Evolutionary conservation across 2,113 vertebrate genomes (phyloP).

Genomic region (Tympanuchus pallidicinctus): DNA sequence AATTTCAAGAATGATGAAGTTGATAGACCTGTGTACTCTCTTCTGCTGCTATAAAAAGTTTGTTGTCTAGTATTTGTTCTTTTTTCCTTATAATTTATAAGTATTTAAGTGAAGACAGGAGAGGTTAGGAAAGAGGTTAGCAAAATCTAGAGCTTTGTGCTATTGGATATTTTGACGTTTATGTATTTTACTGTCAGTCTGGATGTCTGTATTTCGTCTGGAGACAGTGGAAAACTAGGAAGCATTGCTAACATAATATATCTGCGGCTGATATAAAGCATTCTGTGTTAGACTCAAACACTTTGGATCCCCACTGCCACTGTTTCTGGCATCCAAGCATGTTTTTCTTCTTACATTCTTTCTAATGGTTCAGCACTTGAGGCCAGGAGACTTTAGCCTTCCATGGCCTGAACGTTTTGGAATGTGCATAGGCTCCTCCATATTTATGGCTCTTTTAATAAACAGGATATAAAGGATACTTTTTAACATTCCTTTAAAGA

Average conservation of each 20-base stretch:
- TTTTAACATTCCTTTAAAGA: constrained; percentile 8
- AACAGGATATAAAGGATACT: not conserved
- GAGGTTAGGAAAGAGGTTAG: not conserved
- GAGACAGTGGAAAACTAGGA: not conserved
- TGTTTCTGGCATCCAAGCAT: not conserved
- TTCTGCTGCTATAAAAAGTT: not conserved
- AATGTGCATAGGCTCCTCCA: not conserved
- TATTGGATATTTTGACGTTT: not conserved
- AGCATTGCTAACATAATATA: not conserved
- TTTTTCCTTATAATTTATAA: not conserved
- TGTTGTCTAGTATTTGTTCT: not conserved
- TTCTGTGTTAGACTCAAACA: not conserved
- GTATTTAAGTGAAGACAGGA: not conserved
- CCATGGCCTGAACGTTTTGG: not conserved
- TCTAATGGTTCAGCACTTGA: not conserved
- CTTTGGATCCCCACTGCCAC: not conserved
- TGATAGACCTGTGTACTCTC: not conserved
- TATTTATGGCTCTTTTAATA: not conserved
- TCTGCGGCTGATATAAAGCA: not conserved
- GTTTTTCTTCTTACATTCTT: not conserved
- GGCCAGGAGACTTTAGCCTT: not conserved
- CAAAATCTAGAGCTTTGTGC: not conserved
- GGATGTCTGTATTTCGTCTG: not conserved
- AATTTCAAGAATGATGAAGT: not conserved
- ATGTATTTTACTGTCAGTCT: not conserved